A percentile compares a stretch with the other conserved stretches of the same genome.
Evolutionary conservation across 2,888 invertebrate species (phyloP).

Genomic region (Lagria hirta): DNA sequence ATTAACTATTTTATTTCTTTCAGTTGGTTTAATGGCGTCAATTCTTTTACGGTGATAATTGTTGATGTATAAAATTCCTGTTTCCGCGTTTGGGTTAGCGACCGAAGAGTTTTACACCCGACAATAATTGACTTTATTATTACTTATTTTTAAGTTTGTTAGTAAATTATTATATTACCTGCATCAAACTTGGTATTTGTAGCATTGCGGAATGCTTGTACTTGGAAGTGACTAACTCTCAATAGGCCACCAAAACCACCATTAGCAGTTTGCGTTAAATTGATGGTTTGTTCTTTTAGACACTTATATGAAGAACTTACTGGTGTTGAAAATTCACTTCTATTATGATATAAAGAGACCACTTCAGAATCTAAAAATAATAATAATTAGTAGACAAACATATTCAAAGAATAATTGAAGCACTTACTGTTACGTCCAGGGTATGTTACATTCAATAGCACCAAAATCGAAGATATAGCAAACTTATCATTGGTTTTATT

Average conservation of each 20-base stretch:
- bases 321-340: conserved; percentile 61
- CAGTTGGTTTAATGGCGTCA: too few species aligned
- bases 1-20: too few species aligned
- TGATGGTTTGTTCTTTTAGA: conserved; percentile 60
- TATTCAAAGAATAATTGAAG: background rate
- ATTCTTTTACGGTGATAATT: too few species aligned
- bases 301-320: conserved; percentile 74
- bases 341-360: conserved; percentile 49
- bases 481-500: conserved; percentile 34
- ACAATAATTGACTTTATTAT: too few species aligned
- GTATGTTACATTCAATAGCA: conserved; percentile 21
- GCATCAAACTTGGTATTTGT: conserved; percentile 62
- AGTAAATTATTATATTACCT: too few species aligned
- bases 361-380: conserved; percentile 9
- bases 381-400: too few species aligned
- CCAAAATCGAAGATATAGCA: conserved; percentile 29
- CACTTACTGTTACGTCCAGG: conserved; percentile 22
- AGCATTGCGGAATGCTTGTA: conserved; percentile 69
- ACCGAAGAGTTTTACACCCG: too few species aligned
- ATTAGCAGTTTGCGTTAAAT: conserved; percentile 53
- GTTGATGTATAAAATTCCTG: too few species aligned
- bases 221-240: conserved; percentile 65
- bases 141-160: too few species aligned
- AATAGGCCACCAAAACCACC: conserved; percentile 55
- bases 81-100: too few species aligned